These are phyloP conservation scores for Pristionchus exspectatus DNA, from an alignment of 2,888 invertebrate species.

Conservation along the genomic window DNA sequence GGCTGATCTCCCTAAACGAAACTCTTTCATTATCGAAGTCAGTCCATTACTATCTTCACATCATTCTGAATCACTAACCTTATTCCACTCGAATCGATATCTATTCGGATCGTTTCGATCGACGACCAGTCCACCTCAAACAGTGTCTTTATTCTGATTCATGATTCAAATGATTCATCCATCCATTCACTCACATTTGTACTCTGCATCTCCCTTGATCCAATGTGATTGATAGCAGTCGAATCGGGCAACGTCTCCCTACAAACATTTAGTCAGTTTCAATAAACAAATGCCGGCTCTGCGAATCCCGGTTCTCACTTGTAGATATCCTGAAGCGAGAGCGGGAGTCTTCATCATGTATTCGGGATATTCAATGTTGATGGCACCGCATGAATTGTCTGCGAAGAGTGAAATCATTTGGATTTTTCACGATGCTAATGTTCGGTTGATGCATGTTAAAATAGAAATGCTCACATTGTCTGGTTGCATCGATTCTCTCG, in stretches of 20 bases:
- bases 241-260: conserved; percentile 75
- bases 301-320: conserved; percentile 58
- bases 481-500: conserved; percentile 66
- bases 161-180: no score
- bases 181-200: conserved; percentile 69
- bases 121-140: conserved; percentile 69
- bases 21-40: not conserved
- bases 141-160: no score
- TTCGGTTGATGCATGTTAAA: not conserved
- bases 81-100: conserved; percentile 78
- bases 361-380: conserved; percentile 78
- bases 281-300: not conserved
- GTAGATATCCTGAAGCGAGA: conserved; percentile 74
- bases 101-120: conserved; percentile 74
- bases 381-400: conserved; percentile 78
- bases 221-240: conserved; percentile 78
- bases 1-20: conserved; percentile 72
- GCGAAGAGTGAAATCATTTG: no score
- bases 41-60: not conserved
- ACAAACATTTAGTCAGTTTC: not conserved
- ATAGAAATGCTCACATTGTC: conserved; percentile 65
- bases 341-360: conserved; percentile 77
- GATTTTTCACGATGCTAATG: no score
- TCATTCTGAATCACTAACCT: conserved; percentile 42
- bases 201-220: conserved; percentile 77